Evolutionary conservation across 2,888 invertebrate genomes (phyloP).

Genomic region (Phyllotreta striolata): DNA sequence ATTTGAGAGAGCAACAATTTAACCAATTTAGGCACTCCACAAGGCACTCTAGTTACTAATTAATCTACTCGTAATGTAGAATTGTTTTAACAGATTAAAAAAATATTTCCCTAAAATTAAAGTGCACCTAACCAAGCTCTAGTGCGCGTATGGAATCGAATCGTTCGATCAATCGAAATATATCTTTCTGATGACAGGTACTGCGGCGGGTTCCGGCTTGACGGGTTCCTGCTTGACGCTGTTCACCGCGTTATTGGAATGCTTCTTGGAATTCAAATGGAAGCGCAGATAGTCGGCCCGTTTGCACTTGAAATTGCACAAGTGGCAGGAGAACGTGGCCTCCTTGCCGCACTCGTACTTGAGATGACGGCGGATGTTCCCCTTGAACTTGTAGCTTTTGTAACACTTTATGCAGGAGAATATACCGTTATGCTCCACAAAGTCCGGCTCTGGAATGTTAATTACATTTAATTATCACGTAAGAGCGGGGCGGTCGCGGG

Average conservation of each 20-base stretch:
- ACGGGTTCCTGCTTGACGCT: constrained; percentile 3
- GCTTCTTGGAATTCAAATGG: constrained; percentile 52
- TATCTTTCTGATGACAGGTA: constrained; percentile 8
- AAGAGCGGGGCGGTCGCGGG: constrained; percentile 1
- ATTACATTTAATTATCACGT: constrained; percentile 14
- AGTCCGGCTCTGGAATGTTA: constrained; percentile 40
- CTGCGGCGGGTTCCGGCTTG: not conserved
- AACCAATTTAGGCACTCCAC: too few relatives aligned
- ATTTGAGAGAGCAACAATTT: too few relatives aligned
- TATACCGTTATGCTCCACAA: constrained; percentile 46
- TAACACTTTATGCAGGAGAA: constrained; percentile 48
- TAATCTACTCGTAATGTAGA: too few relatives aligned
- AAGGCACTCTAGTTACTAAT: too few relatives aligned
- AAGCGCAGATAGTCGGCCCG: constrained; percentile 67
- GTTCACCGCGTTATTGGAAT: constrained; percentile 1
- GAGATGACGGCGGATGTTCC: constrained; percentile 65
- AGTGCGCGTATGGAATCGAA: not conserved
- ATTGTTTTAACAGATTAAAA: too few relatives aligned
- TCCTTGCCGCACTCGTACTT: constrained; percentile 76
- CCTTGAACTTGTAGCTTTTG: constrained; percentile 52
- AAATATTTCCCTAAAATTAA: not conserved
- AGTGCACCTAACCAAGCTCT: not conserved
- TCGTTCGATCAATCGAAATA: constrained; percentile 5
- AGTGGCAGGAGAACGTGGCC: constrained; percentile 70
- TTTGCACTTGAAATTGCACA: constrained; percentile 71